Base-by-base conservation (phyloP, 2,888 invertebrate genomes). In the Chesias legatella region DNA sequence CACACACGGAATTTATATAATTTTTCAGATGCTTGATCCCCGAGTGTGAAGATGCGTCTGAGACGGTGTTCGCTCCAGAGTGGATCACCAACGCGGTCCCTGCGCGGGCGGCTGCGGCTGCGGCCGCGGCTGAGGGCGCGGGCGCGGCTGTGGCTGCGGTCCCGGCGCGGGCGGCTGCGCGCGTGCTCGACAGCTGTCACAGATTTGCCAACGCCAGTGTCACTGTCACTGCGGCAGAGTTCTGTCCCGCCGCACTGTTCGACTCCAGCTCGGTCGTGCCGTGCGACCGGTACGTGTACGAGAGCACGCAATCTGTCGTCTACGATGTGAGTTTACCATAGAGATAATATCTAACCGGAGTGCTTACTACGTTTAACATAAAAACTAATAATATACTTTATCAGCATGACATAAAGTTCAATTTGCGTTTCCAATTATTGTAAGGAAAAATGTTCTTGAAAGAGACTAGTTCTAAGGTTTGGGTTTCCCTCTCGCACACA, bases 71-170 rank as follows among this genome's bases (percentile, higher is more conserved):
- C 48, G 48, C 69, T n/a, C 76, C 81, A 0, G 8, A 61, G 0
- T 90, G 90, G 90, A 51, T 89, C 10, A 48, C 66, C 6, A 59
- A 73, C 37, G 88, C 90, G 0, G 69, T 85, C 1, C 89, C 90
- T n/a, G n/a, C n/a, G n/a, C n/a, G n/a, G n/a, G n/a, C n/a, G n/a
- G n/a, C n/a, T n/a, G n/a, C n/a, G n/a, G n/a, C n/a, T n/a, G n/a
- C n/a, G n/a, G n/a, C n/a, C n/a, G n/a, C n/a, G n/a, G n/a, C n/a
- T n/a, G n/a, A n/a, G n/a, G n/a, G n/a, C n/a, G n/a, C n/a, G n/a
- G n/a, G n/a, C n/a, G n/a, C n/a, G n/a, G n/a, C n/a, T n/a, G n/a
- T n/a, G n/a, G n/a, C n/a, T n/a, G n/a, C n/a, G n/a, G n/a, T n/a
- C n/a, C n/a, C n/a, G n/a, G n/a, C n/a, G n/a, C n/a, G n/a, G n/a